Evolutionary conservation across 2,113 vertebrate species (phyloP).

Genomic region (Gallinago paraguaiae): DNA sequence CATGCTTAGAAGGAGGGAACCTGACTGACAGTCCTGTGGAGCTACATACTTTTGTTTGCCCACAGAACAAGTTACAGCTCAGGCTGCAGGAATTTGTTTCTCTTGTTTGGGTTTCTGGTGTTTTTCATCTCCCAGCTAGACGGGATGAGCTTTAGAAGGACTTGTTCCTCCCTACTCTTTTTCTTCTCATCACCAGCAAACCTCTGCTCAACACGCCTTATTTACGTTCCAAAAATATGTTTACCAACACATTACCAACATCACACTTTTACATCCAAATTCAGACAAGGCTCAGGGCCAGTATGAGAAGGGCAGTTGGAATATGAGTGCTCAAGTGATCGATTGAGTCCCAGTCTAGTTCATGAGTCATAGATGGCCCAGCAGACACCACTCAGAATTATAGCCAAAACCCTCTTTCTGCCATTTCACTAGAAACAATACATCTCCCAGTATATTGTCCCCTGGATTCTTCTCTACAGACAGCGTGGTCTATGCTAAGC

Average conservation of each 20-base stretch:
- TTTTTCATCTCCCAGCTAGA: not conserved
- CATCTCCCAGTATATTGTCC: not conserved
- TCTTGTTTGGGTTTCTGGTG: not conserved
- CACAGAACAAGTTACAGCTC: constrained; percentile 2
- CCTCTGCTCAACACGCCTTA: not conserved
- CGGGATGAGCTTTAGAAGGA: not conserved
- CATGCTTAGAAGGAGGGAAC: not conserved
- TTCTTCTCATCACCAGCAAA: not conserved
- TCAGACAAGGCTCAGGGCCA: not conserved
- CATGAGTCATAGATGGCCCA: not conserved
- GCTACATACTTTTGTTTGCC: not conserved
- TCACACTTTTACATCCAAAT: not conserved
- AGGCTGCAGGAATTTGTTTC: constrained; percentile 13
- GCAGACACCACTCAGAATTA: not conserved
- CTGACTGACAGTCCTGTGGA: not conserved
- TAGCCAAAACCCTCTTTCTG: not conserved
- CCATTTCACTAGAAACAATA: not conserved
- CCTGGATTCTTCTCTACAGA: not conserved
- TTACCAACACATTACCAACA: not conserved
- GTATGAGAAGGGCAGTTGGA: not conserved
- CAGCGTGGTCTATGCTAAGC: not conserved
- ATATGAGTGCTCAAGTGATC: not conserved
- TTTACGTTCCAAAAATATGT: not conserved
- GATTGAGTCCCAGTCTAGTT: not conserved
- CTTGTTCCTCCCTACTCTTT: not conserved